phyloP scores from a whole-genome alignment of 2,888 invertebrate species.

The Dicyrtoma fusca region DNA sequence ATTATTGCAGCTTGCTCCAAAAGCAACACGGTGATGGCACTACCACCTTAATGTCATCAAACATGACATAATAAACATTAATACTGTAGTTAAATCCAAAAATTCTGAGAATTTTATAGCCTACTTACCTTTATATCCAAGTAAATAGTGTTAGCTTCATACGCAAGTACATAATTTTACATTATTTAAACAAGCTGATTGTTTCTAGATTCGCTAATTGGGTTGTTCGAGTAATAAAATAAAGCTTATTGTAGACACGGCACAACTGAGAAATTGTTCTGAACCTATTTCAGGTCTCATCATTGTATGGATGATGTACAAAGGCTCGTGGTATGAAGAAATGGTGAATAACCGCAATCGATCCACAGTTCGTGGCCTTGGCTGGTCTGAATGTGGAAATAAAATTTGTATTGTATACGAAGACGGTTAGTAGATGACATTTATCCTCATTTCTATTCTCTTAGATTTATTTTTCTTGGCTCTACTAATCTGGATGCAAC shows the following conservation, averaged over 20 bases:
- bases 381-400: conserved; percentile 96
- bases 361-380: conserved; percentile 93
- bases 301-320: conserved; percentile 98
- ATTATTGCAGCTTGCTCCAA: too few relatives aligned
- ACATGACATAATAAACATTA: too few relatives aligned
- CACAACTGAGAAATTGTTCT: background rate
- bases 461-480: background rate
- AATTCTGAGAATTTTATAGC: too few relatives aligned
- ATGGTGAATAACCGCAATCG: conserved; percentile 99
- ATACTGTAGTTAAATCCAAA: too few relatives aligned
- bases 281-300: conserved; percentile 69
- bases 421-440: conserved; percentile 71
- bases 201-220: too few relatives aligned
- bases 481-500: background rate
- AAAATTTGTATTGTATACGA: conserved; percentile 99
- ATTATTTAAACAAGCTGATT: too few relatives aligned
- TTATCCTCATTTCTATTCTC: background rate
- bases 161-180: too few relatives aligned
- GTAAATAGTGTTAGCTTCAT: too few relatives aligned
- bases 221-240: background rate
- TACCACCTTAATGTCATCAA: too few relatives aligned
- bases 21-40: too few relatives aligned
- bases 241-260: background rate
- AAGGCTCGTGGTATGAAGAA: conserved; percentile 98
- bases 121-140: too few relatives aligned